These are phyloP conservation scores for Enteromius mattozi DNA, from an alignment of 2,797 vertebrate genomes.

Conservation along the genomic window DNA sequence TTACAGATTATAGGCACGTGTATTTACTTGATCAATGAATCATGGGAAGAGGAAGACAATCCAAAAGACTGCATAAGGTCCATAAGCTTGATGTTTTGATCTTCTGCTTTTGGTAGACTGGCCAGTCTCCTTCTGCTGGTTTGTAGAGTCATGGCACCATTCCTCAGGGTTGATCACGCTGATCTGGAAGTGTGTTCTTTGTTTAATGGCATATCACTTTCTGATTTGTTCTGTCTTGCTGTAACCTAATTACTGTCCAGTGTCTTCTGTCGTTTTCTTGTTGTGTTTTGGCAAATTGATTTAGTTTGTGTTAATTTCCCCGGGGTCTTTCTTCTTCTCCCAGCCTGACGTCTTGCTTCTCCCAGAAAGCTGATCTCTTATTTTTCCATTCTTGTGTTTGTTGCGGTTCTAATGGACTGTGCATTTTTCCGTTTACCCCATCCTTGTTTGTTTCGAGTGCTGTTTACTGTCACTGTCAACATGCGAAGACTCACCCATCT, in stretches of 20 bases:
- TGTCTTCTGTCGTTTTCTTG: neutral
- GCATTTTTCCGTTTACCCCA: constrained; percentile 3
- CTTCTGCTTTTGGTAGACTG: neutral
- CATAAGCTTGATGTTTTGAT: neutral
- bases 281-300: constrained; percentile 38
- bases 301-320: constrained; percentile 8
- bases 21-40: neutral
- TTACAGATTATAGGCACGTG: neutral
- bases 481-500: constrained; percentile 33
- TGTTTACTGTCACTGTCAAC: constrained; percentile 33
- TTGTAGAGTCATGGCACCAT: neutral
- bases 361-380: neutral
- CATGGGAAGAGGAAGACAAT: constrained; percentile 4
- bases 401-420: constrained; percentile 19
- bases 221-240: neutral
- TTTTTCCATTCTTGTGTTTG: constrained; percentile 37
- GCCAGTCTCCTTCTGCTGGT: neutral
- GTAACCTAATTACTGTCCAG: constrained; percentile 4
- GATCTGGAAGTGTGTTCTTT: neutral
- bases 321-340: neutral
- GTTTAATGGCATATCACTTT: neutral
- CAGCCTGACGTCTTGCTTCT: neutral
- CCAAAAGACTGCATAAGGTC: neutral
- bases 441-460: neutral
- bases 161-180: neutral